Percentiles rank a stretch among this genome's conserved stretches.
These are phyloP conservation scores for Euspilapteryx auroguttella DNA, from an alignment of 2,888 invertebrate species.

Conservation along the genomic window DNA sequence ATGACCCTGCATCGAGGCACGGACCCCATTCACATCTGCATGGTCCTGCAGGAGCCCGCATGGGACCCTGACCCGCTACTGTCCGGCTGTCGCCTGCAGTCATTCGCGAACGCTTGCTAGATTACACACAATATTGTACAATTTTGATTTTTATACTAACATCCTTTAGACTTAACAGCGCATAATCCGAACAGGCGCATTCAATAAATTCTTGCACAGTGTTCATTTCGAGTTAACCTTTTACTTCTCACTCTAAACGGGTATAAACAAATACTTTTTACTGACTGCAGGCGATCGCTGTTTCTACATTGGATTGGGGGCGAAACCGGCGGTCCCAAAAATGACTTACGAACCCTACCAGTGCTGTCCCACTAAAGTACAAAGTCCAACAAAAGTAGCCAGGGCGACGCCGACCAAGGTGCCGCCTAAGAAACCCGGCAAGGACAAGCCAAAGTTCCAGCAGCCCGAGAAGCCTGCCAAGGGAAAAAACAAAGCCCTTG, in stretches of 20 bases:
- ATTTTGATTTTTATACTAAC: constrained; percentile 50
- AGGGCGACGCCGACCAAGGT: constrained; percentile 69
- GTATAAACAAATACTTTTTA: constrained; percentile 80
- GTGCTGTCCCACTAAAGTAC: constrained; percentile 87
- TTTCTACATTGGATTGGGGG: constrained; percentile 95
- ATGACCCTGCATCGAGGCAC: constrained; percentile 37
- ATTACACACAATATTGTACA: constrained; percentile 49
- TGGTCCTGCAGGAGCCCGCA: constrained; percentile 42
- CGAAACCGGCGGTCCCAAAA: constrained; percentile 75
- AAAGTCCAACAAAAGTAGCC: constrained; percentile 77
- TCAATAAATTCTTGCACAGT: constrained; percentile 40
- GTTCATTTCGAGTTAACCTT: constrained; percentile 50
- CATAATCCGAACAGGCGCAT: constrained; percentile 35
- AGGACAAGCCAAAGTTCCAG: constrained; percentile 32
- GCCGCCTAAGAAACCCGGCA: constrained; percentile 55
- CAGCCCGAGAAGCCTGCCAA: constrained; percentile 30
- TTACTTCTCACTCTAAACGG: constrained; percentile 33
- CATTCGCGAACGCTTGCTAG: constrained; percentile 59
- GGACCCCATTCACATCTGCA: constrained; percentile 48
- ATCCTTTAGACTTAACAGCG: constrained; percentile 46
- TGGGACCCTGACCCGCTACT: constrained; percentile 30
- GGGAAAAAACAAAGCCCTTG: constrained; percentile 51
- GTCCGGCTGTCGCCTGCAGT: constrained; percentile 70
- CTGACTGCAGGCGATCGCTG: constrained; percentile 95
- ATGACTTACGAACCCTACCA: constrained; percentile 87